Conservation (phyloP, 2,888 invertebrate species). For the Metallyticus violacea region DNA sequence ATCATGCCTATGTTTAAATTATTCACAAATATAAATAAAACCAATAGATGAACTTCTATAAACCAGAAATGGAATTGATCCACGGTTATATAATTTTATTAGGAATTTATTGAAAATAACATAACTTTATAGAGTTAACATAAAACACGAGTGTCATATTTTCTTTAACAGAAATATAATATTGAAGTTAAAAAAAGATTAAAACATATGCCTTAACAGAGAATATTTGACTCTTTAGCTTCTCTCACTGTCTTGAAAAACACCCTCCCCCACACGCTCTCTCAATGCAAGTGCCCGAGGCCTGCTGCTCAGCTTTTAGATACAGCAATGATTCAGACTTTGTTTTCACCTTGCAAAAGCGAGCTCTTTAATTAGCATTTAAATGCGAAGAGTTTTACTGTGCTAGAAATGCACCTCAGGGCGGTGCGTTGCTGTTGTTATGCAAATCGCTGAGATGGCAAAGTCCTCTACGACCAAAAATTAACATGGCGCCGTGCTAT, state of each 20-base stretch:
- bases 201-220: no score
- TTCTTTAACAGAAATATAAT: no score
- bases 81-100: no score
- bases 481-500: neutral
- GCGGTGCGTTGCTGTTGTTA: constrained; percentile 31
- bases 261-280: neutral
- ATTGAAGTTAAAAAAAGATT: no score
- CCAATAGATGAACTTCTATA: no score
- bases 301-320: constrained; percentile 32
- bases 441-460: constrained; percentile 28
- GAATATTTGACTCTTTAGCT: neutral
- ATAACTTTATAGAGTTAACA: no score
- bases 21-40: no score
- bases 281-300: constrained; percentile 15
- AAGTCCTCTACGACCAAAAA: neutral
- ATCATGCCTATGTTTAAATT: no score
- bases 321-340: constrained; percentile 34
- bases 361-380: constrained; percentile 37
- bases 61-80: no score
- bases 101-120: no score
- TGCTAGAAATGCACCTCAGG: neutral
- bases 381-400: constrained; percentile 27
- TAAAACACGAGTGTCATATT: no score
- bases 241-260: neutral
- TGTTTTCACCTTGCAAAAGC: constrained; percentile 27